Percentiles rank a stretch among this genome's conserved stretches.
Evolutionary conservation across 2,113 vertebrate genomes (phyloP).

Genomic region (Phocoena sinus): DNA sequence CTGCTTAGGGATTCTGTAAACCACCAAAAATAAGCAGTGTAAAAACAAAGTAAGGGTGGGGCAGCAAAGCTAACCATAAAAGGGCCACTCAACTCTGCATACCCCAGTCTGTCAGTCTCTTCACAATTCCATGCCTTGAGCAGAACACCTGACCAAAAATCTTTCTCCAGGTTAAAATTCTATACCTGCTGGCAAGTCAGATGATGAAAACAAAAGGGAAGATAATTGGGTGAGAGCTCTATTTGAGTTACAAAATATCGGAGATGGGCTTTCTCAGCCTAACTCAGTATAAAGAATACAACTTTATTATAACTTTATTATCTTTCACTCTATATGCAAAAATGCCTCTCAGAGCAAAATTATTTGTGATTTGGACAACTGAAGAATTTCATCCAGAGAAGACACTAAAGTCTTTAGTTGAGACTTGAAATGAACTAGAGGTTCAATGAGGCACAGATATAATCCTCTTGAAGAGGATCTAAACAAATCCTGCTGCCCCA

Average conservation of each 20-base stretch:
- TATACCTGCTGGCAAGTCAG: background rate
- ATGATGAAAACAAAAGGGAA: constrained; percentile 45
- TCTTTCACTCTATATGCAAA: background rate
- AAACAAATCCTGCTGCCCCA: background rate
- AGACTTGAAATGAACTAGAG: background rate
- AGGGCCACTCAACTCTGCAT: background rate
- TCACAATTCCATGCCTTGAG: background rate
- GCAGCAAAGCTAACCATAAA: background rate
- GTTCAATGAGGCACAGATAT: background rate
- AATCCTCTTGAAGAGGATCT: background rate
- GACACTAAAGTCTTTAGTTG: background rate
- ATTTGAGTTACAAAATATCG: constrained; percentile 36
- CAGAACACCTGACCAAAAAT: background rate
- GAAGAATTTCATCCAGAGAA: background rate
- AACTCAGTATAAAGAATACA: constrained; percentile 8
- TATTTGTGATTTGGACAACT: constrained; percentile 20
- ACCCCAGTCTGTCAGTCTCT: background rate
- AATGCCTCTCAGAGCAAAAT: constrained; percentile 28
- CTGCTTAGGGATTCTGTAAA: constrained; percentile 4
- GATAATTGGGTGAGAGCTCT: background rate
- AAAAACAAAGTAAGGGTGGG: background rate
- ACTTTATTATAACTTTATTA: background rate
- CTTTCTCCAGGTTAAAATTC: constrained; percentile 35
- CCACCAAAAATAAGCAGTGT: background rate
- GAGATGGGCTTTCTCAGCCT: background rate